Evolutionary conservation across 1,140 invertebrate genomes (phyloP).

Genomic region (Drosophila tsacasi): DNA sequence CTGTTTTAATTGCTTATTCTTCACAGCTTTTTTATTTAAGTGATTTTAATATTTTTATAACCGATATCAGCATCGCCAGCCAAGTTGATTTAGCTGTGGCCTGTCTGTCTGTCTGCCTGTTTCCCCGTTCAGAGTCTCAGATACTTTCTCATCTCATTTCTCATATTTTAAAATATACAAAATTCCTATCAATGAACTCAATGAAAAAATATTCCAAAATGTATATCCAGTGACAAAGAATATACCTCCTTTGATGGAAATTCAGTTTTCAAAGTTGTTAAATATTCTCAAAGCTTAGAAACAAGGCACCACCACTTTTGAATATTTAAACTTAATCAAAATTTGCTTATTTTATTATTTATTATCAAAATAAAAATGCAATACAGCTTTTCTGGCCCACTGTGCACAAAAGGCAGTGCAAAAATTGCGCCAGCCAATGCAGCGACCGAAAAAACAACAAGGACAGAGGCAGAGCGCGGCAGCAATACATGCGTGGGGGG

Average conservation of each 20-base stretch:
- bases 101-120: too few species aligned
- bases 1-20: background rate
- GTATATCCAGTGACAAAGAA: background rate
- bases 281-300: background rate
- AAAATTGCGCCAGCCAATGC: constrained; percentile 63
- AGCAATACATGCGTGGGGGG: constrained; percentile 40
- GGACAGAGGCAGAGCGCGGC: constrained; percentile 20
- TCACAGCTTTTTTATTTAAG: background rate
- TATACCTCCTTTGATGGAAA: background rate
- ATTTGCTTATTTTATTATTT: too few species aligned
- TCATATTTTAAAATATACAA: too few species aligned
- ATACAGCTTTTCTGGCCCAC: constrained; percentile 3
- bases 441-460: constrained; percentile 67
- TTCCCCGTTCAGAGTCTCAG: background rate
- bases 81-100: background rate
- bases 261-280: background rate
- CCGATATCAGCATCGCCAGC: background rate
- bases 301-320: background rate
- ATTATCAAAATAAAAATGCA: background rate
- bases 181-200: background rate
- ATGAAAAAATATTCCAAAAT: background rate
- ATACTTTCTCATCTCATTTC: background rate
- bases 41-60: background rate
- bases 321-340: constrained; percentile 1
- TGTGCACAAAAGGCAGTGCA: constrained; percentile 61